Conservation (phyloP, 2,113 vertebrate genomes). For the Nothobranchius furzeri region DNA sequence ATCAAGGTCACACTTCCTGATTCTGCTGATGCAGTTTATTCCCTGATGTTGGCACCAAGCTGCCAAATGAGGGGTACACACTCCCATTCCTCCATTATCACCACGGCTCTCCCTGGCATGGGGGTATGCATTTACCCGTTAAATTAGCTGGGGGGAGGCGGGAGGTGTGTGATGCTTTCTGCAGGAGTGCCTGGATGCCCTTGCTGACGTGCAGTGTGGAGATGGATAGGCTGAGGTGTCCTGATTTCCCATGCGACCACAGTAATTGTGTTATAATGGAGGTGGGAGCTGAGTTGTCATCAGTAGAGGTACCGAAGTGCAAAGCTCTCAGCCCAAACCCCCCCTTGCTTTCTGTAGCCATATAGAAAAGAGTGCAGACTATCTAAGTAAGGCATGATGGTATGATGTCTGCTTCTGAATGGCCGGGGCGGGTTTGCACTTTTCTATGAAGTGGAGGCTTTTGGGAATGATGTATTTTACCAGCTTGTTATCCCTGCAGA, state of each 20-base stretch:
- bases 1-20: slow-evolving; percentile 68
- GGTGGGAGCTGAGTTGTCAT: slow-evolving; percentile 48
- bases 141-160: slow-evolving; percentile 64
- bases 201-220: slow-evolving; percentile 41
- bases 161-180: slow-evolving; percentile 14
- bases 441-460: slow-evolving; percentile 16
- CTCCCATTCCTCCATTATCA: slow-evolving; percentile 53
- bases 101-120: slow-evolving; percentile 42
- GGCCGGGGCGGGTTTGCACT: slow-evolving; percentile 4
- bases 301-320: slow-evolving; percentile 45
- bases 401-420: slow-evolving; percentile 18
- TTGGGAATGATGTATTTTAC: background rate
- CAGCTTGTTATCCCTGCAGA: slow-evolving; percentile 15
- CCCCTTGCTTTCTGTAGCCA: background rate
- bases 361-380: background rate
- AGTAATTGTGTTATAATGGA: slow-evolving; percentile 71
- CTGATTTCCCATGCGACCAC: slow-evolving; percentile 64
- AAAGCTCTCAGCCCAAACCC: slow-evolving; percentile 16
- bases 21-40: slow-evolving; percentile 71
- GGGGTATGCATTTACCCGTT: slow-evolving; percentile 69
- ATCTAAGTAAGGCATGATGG: slow-evolving; percentile 23
- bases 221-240: slow-evolving; percentile 64
- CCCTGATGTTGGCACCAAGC: slow-evolving; percentile 37
- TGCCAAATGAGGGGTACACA: slow-evolving; percentile 36
- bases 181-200: slow-evolving; percentile 41